phyloP scores from a whole-genome alignment of 2,113 vertebrate genomes.

The Phasianus colchicus region DNA sequence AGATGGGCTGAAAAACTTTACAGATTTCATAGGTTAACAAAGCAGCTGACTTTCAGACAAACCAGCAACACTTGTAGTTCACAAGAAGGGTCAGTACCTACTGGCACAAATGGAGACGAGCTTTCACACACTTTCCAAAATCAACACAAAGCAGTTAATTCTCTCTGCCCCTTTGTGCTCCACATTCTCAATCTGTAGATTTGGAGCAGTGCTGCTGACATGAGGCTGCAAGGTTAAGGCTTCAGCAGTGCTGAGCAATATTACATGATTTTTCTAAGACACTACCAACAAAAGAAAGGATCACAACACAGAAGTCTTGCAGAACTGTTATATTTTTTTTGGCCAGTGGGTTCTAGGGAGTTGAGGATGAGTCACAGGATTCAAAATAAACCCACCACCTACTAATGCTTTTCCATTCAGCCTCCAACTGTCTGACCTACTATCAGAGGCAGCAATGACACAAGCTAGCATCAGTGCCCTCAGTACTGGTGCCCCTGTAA shows the following conservation, averaged over 20 bases:
- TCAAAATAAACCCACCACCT: not conserved
- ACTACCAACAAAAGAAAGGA: not conserved
- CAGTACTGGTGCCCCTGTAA: not conserved
- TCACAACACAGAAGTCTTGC: not conserved
- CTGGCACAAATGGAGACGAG: not conserved
- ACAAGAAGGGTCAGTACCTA: not conserved
- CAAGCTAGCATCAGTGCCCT: not conserved
- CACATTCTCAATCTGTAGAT: not conserved
- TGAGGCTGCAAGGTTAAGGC: not conserved
- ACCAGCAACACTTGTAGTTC: not conserved
- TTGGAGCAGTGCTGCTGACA: not conserved
- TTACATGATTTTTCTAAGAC: not conserved
- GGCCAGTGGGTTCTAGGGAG: not conserved
- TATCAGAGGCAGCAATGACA: not conserved
- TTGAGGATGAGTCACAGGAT: not conserved
- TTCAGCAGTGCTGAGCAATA: not conserved
- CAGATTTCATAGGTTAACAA: not conserved
- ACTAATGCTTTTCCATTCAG: not conserved
- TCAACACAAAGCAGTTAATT: not conserved
- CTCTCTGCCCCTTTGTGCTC: not conserved
- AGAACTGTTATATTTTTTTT: not conserved
- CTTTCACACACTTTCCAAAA: not conserved
- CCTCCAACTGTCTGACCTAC: not conserved
- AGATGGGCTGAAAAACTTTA: not conserved
- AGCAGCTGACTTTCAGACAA: not conserved